Conservation (phyloP, 1,140 invertebrate species). For the Aporrectodea caliginosa region DNA sequence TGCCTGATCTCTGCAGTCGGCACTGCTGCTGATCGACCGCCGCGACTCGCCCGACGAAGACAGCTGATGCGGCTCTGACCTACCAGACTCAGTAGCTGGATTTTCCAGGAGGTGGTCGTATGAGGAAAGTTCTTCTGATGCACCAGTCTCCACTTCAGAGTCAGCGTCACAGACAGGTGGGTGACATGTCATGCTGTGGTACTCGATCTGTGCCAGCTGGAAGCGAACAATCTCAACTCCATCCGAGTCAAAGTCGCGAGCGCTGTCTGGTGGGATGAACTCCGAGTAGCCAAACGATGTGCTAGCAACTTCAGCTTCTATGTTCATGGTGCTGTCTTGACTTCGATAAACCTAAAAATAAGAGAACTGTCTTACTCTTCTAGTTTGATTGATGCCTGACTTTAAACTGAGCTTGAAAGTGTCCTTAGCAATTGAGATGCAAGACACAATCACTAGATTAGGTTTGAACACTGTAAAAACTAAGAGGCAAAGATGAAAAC, state of each 20-base stretch:
- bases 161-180: background rate
- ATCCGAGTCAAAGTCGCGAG: slow-evolving; percentile 23
- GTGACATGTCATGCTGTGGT: slow-evolving; percentile 15
- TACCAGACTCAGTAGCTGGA: background rate
- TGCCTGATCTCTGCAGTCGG: background rate
- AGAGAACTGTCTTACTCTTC: no score
- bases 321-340: slow-evolving; percentile 71
- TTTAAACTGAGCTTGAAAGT: no score
- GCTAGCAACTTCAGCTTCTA: slow-evolving; percentile 62
- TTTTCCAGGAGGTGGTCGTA: background rate
- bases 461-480: no score
- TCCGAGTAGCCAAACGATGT: slow-evolving; percentile 19
- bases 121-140: background rate
- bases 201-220: slow-evolving; percentile 31
- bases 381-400: no score
- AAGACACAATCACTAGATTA: no score
- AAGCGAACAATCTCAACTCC: slow-evolving; percentile 29
- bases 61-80: background rate
- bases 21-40: background rate
- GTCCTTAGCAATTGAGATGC: no score
- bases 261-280: slow-evolving; percentile 10
- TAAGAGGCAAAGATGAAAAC: no score
- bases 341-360: slow-evolving; percentile 68
- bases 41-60: background rate
- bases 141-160: background rate